phyloP scores from a whole-genome alignment of 2,113 vertebrate species.

The Hiodon alosoides region DNA sequence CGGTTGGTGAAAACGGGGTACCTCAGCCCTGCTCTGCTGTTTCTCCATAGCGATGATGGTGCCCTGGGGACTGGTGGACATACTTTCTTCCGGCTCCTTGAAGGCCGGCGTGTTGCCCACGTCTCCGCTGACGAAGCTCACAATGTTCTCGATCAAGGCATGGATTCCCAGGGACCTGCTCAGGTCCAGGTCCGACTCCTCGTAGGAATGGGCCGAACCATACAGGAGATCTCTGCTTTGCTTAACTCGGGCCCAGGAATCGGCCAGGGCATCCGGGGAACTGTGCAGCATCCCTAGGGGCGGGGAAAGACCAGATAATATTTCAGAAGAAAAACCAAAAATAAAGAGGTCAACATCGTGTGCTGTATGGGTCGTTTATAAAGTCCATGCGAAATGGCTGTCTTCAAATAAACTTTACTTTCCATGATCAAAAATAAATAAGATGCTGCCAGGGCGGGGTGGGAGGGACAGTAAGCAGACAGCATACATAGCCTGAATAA shows the following conservation, averaged over 20 bases:
- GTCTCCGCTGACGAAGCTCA: conserved; percentile 90
- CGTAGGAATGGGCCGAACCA: conserved; percentile 67
- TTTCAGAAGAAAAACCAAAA: conserved; percentile 15
- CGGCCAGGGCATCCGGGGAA: conserved; percentile 73
- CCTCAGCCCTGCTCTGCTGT: conserved; percentile 90
- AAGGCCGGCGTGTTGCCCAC: conserved; percentile 82
- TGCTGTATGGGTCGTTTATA: conserved; percentile 7
- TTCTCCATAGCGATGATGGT: conserved; percentile 89
- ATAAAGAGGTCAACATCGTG: neutral
- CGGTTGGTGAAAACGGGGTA: conserved; percentile 38
- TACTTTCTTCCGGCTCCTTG: conserved; percentile 89
- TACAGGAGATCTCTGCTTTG: conserved; percentile 75
- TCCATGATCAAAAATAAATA: conserved; percentile 12
- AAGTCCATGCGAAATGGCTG: conserved; percentile 41
- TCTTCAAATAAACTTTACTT: conserved; percentile 16
- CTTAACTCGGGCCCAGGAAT: conserved; percentile 83
- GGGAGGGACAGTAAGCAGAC: conserved; percentile 32
- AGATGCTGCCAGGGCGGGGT: conserved; percentile 24
- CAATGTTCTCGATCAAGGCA: conserved; percentile 85
- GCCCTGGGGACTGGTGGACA: conserved; percentile 91
- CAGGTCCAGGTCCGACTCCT: conserved; percentile 80
- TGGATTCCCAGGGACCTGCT: conserved; percentile 79
- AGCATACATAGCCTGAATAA: neutral
- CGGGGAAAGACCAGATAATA: neutral
- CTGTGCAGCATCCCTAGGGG: conserved; percentile 55